Evolutionary conservation across 2,888 invertebrate genomes (phyloP).

Genomic region (Rambutsinella grinnellia): DNA sequence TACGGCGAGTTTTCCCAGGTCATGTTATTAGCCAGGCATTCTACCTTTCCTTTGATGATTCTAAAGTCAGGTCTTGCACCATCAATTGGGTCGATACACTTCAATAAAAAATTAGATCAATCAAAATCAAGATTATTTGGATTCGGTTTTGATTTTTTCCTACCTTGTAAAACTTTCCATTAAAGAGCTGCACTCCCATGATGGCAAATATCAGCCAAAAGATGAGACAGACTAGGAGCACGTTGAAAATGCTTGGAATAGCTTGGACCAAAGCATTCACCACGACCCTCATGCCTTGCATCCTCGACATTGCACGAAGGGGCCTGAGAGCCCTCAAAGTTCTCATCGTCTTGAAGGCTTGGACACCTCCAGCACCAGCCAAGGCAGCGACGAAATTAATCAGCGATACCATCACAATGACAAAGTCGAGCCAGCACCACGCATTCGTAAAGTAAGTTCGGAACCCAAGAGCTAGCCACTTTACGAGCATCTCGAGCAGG

Average conservation of each 20-base stretch:
- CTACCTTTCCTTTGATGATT: slow-evolving; percentile 88
- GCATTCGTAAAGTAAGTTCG: slow-evolving; percentile 98
- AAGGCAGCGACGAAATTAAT: slow-evolving; percentile 96
- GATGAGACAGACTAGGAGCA: slow-evolving; percentile 98
- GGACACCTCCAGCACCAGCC: slow-evolving; percentile 95
- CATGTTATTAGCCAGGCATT: slow-evolving; percentile 88
- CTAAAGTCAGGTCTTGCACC: slow-evolving; percentile 82
- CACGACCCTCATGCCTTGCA: slow-evolving; percentile 99
- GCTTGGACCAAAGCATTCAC: slow-evolving; percentile 99
- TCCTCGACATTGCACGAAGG: slow-evolving; percentile 98
- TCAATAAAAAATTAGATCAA: slow-evolving; percentile 68
- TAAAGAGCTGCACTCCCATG: slow-evolving; percentile 95
- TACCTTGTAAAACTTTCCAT: slow-evolving; percentile 97
- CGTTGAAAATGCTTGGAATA: slow-evolving; percentile 99
- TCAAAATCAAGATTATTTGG: neutral
- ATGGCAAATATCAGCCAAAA: slow-evolving; percentile 99
- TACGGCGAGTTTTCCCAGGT: slow-evolving; percentile 97
- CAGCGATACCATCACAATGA: slow-evolving; percentile 98
- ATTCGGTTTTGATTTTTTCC: too few species aligned
- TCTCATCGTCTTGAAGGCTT: slow-evolving; percentile 98
- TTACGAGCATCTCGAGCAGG: slow-evolving; percentile 98
- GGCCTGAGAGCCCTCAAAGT: slow-evolving; percentile 93
- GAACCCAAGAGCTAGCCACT: slow-evolving; percentile 93
- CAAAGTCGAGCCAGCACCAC: slow-evolving; percentile 99
- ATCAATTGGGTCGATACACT: slow-evolving; percentile 89